Evolutionary conservation across 2,797 vertebrate genomes (phyloP).

Genomic region (Amblyopsis hoosieri): DNA sequence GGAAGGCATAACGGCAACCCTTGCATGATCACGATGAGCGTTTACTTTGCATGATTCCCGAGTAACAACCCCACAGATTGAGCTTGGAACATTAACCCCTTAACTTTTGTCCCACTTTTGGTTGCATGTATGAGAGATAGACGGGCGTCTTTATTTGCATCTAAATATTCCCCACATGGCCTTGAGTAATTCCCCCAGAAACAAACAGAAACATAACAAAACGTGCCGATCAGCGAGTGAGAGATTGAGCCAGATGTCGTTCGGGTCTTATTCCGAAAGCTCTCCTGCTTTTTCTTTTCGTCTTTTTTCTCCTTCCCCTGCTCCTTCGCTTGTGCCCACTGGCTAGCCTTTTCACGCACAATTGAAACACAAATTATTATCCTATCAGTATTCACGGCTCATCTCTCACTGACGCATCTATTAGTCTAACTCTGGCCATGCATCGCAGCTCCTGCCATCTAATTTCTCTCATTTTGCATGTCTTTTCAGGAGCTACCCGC

Average conservation of each 20-base stretch:
- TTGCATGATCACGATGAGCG: constrained; percentile 8
- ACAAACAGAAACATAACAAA: constrained; percentile 54
- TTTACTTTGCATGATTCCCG: constrained; percentile 16
- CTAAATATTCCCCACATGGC: constrained; percentile 45
- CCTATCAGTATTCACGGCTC: constrained; percentile 62
- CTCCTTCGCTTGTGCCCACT: background rate
- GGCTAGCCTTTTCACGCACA: constrained; percentile 44
- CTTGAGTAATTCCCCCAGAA: constrained; percentile 53
- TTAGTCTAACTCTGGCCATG: constrained; percentile 31
- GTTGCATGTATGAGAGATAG: constrained; percentile 48
- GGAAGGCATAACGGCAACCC: background rate
- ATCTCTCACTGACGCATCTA: constrained; percentile 22
- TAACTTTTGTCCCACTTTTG: constrained; percentile 41
- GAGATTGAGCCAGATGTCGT: constrained; percentile 56
- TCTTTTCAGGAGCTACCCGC: constrained; percentile 14
- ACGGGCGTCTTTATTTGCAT: constrained; percentile 62
- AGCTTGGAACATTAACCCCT: constrained; percentile 9
- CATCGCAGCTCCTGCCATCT: constrained; percentile 12
- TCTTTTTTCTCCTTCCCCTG: background rate
- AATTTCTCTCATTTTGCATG: constrained; percentile 36
- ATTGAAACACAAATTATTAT: constrained; percentile 56
- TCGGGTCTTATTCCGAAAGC: constrained; percentile 19
- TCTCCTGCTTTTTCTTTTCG: background rate
- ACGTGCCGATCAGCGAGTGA: constrained; percentile 34
- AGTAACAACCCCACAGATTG: constrained; percentile 11